Percentiles rank a stretch among this genome's conserved stretches.
Conservation (phyloP, 1,140 invertebrate species). For the Agrilus planipennis region DNA sequence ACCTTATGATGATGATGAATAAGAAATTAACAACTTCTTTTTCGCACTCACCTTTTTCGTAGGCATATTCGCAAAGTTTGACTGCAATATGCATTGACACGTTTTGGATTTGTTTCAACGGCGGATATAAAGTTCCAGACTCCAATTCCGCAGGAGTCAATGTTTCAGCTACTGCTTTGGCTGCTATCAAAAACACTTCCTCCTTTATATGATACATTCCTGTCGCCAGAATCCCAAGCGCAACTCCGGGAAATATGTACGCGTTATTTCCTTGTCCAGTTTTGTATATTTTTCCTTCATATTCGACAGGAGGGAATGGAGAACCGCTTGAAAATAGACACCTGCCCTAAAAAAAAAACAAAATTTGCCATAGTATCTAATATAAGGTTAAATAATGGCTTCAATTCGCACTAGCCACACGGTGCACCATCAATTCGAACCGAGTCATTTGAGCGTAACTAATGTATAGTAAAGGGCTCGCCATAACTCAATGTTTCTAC, state of each 20-base stretch:
- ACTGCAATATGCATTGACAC: slow-evolving; percentile 84
- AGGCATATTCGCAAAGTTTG: slow-evolving; percentile 77
- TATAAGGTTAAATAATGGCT: too few species aligned
- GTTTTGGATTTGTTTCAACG: slow-evolving; percentile 73
- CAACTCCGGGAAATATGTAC: slow-evolving; percentile 92
- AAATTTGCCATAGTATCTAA: slow-evolving; percentile 1
- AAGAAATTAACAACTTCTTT: neutral
- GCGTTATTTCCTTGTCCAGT: slow-evolving; percentile 95
- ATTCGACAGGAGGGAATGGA: slow-evolving; percentile 72
- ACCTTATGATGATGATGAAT: neutral
- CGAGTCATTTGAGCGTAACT: too few species aligned
- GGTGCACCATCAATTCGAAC: too few species aligned
- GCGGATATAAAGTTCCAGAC: slow-evolving; percentile 87
- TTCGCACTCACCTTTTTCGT: slow-evolving; percentile 53
- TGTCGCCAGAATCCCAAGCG: slow-evolving; percentile 76
- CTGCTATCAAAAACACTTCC: slow-evolving; percentile 81
- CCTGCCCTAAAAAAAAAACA: slow-evolving; percentile 50
- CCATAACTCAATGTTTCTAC: too few species aligned
- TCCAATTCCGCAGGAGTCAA: slow-evolving; percentile 73
- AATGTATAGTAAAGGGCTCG: too few species aligned
- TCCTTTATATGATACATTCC: slow-evolving; percentile 82
- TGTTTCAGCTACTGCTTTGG: slow-evolving; percentile 70
- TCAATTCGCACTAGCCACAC: too few species aligned
- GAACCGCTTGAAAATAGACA: slow-evolving; percentile 88
- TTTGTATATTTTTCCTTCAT: slow-evolving; percentile 65